Evolutionary conservation across 2,113 vertebrate genomes (phyloP).

Genomic region (Prochilodus magdalenae): DNA sequence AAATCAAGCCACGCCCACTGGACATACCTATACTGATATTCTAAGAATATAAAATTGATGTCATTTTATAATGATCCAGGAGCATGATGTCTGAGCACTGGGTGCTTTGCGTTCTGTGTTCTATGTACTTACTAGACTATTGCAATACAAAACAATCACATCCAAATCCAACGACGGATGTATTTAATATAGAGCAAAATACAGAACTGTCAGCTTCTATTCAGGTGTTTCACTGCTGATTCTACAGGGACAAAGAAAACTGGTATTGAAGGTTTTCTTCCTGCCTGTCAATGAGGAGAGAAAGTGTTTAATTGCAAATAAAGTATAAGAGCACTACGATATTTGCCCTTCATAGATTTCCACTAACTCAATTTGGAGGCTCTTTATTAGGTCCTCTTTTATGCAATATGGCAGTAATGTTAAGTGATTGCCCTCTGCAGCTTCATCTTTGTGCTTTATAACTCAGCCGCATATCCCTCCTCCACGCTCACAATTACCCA

Average conservation of each 20-base stretch:
- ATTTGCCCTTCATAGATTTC: conserved; percentile 2
- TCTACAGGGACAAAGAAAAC: background rate
- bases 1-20: too few relatives aligned
- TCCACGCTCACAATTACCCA: conserved; percentile 34
- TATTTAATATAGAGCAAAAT: background rate
- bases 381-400: conserved; percentile 20
- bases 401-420: conserved; percentile 33
- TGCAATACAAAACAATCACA: too few relatives aligned
- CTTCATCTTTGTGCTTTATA: conserved; percentile 30
- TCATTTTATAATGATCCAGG: too few relatives aligned
- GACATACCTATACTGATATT: too few relatives aligned
- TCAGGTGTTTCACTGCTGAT: background rate
- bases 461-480: conserved; percentile 17
- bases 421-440: conserved; percentile 35
- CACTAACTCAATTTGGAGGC: conserved; percentile 29
- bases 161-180: too few relatives aligned
- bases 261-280: background rate
- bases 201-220: background rate
- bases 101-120: too few relatives aligned
- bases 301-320: conserved; percentile 5
- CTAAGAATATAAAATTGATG: too few relatives aligned
- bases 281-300: background rate
- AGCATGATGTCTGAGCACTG: too few relatives aligned
- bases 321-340: background rate
- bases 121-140: too few relatives aligned